Base-by-base conservation (phyloP, 2,888 invertebrate genomes). In the Flexamia atlantica region DNA sequence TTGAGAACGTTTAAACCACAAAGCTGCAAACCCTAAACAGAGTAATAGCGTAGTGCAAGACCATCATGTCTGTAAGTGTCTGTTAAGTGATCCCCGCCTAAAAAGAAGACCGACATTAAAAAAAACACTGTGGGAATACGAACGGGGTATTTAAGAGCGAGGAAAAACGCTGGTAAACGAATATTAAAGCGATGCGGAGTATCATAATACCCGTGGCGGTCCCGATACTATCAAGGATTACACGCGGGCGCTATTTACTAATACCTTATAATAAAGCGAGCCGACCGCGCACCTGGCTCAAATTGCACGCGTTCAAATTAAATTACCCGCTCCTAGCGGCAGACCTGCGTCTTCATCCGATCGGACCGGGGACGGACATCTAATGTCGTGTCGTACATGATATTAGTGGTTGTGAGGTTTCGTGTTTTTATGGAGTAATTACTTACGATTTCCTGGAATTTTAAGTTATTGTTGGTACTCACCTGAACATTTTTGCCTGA, bases 291-390 rank as follows among this genome's bases (percentile, higher is more conserved):
- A 36, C 79, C 57, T 28, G 53, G 79, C 79, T 79, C 79, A 76
- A 76, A 76, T 76, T 76, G 74, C 74, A 83, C 74, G 74, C 82
- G 82, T 70, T 74, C 57, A 83, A 83, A 83, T 83, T 83, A 83
- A 83, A 83, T 83, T 83, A 83, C 82, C 72, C 85, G 23, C 87
- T 87, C 17, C 87, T 46, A 76, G 74, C 46, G 46, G 17, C 30
- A n/a, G 32, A 4, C 5, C 42, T 40, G 42, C 74, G 42, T 74
- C 74, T 74, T 74, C 23, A 74, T 46, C 72, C 28, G 1, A 3
- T 12, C 23, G 23, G 28, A 7, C 64, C 64, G 64, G 5, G 25
- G 46, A 46, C 14, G 46, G 46, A 17, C 14, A 46, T 46, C 14
- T 46, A 17, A 46, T 46, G 46, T 46, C 17, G 12, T 17, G 46